Evolutionary conservation across 2,888 invertebrate genomes (phyloP).

Genomic region (Gortyna flavago): DNA sequence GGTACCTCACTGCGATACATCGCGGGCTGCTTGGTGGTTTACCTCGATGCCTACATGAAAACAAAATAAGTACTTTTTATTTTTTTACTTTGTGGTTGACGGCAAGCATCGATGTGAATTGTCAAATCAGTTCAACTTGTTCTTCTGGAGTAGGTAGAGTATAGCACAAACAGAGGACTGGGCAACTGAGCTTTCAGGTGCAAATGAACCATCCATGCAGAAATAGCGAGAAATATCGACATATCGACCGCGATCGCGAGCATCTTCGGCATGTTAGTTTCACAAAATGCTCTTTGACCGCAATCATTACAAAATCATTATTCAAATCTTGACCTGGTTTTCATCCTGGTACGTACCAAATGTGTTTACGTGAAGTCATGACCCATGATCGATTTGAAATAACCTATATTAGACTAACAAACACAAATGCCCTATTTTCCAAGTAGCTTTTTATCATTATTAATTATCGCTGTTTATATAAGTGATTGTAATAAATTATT

Average conservation of each 20-base stretch:
- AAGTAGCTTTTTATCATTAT: slow-evolving; percentile 57
- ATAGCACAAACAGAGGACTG: neutral
- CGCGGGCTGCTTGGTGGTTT: no score
- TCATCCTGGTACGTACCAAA: slow-evolving; percentile 23
- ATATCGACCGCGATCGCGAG: neutral
- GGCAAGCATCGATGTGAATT: no score
- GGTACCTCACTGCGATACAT: no score
- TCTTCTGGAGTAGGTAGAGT: neutral
- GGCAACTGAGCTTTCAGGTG: neutral
- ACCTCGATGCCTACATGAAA: no score
- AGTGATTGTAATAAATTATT: slow-evolving; percentile 60
- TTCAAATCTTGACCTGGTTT: slow-evolving; percentile 58
- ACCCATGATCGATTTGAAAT: slow-evolving; percentile 45
- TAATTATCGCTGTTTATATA: slow-evolving; percentile 52
- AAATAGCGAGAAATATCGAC: neutral
- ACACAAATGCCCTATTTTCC: slow-evolving; percentile 48
- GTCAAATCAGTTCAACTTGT: neutral
- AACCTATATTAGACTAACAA: slow-evolving; percentile 58
- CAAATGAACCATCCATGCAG: neutral
- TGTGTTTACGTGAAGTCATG: slow-evolving; percentile 46
- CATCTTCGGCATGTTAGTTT: neutral
- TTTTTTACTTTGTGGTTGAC: no score
- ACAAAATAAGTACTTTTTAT: no score
- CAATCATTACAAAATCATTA: slow-evolving; percentile 45
- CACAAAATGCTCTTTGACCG: neutral